A percentile compares a stretch with the other conserved stretches of the same genome.
phyloP scores from a whole-genome alignment of 2,113 vertebrate species.

The Poicephalus meyeri region DNA sequence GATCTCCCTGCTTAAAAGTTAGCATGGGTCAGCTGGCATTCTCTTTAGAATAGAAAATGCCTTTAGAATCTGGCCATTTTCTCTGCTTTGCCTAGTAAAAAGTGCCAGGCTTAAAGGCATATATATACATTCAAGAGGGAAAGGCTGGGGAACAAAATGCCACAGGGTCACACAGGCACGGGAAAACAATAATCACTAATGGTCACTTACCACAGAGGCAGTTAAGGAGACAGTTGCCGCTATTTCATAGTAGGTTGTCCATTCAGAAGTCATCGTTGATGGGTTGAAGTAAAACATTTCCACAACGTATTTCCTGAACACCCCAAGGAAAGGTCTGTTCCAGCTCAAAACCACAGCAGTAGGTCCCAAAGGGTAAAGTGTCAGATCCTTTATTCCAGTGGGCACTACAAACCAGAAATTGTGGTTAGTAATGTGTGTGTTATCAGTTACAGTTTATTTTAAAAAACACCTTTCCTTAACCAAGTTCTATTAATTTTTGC shows the following conservation, averaged over 20 bases:
- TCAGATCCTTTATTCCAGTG: slow-evolving; percentile 89
- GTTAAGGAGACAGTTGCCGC: slow-evolving; percentile 88
- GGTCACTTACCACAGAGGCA: slow-evolving; percentile 85
- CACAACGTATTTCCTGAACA: slow-evolving; percentile 93
- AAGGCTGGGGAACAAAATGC: background rate
- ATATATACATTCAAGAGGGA: background rate
- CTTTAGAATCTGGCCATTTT: background rate
- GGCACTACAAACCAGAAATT: slow-evolving; percentile 78
- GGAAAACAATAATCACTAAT: background rate
- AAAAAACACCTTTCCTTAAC: background rate
- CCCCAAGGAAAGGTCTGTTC: slow-evolving; percentile 88
- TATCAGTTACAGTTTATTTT: background rate
- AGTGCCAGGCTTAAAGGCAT: background rate
- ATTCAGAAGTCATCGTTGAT: slow-evolving; percentile 86
- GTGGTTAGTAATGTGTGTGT: background rate
- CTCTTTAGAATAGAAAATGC: background rate
- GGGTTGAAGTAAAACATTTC: slow-evolving; percentile 98
- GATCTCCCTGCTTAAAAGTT: background rate
- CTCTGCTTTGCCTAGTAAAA: background rate
- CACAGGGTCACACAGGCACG: background rate
- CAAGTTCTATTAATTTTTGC: background rate
- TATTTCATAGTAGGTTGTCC: slow-evolving; percentile 97
- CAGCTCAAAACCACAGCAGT: slow-evolving; percentile 91
- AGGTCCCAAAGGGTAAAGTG: slow-evolving; percentile 89
- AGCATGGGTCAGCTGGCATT: background rate